Evolutionary conservation across 2,888 invertebrate species (phyloP), one percentile per base, ranked within the genome.

Genomic region (Pelosia muscerda): DNA sequence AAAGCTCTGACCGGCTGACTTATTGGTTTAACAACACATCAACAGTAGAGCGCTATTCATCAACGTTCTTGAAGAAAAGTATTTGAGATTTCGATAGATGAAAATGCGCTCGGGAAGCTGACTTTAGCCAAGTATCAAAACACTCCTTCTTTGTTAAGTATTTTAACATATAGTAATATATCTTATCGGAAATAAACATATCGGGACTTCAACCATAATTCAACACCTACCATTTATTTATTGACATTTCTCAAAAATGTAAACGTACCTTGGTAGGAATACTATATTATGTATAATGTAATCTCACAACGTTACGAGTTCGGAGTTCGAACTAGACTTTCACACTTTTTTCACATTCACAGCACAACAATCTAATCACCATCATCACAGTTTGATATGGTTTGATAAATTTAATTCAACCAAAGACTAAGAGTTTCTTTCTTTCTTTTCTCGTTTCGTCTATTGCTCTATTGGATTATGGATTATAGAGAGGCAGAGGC

Each of bases 101-200:
- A 23, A 38, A 49, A 61, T 25, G 25, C 26, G 23, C 11, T 26
- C 10, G 1, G 49, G n/a, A 23, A 25, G 4, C n/a, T 49, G 49
- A 38, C 23, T 59, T 38, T n/a, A n/a, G 25, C 38, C 59, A 10
- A 38, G 25, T 19, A 25, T 15, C 9, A 19, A 59, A 59, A 59
- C 59, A 25, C 25, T 38, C 25, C 10, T 59, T 25, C 38, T 59
- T 59, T 59, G 38, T 59, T 59, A 22, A 38, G 15, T 59, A 19
- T 15, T 25, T 9, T 59, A 59, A 22, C 23, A 38, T 19, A 34
- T 34, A 38, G 13, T 34, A 22, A 34, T 15, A 23, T 1, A 22
- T 23, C 10, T 2, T 23, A 59, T 23, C 2, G 25, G 22, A 49
- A 13, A 28, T 49, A 62, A 22, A 53, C 28, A 53, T 53, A 61